phyloP scores from a whole-genome alignment of 2,888 invertebrate genomes.

The Leucoptera coffeella region DNA sequence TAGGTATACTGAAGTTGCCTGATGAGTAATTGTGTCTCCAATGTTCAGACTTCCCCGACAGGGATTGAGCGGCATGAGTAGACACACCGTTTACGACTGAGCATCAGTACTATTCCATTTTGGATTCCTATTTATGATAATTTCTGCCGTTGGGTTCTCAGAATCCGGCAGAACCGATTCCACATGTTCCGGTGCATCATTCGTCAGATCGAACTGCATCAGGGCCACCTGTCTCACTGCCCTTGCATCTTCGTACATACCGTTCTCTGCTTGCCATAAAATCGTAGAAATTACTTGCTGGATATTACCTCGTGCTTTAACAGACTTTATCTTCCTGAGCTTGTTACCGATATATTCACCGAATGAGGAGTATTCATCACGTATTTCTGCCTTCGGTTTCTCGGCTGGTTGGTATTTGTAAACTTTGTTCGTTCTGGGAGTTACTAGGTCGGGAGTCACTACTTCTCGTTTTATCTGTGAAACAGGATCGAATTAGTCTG shows the following conservation, averaged over 20 bases:
- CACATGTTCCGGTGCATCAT: slow-evolving; percentile 22
- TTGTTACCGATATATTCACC: slow-evolving; percentile 42
- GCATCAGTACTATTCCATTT: no score
- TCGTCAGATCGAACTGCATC: slow-evolving; percentile 2
- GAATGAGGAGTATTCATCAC: slow-evolving; percentile 35
- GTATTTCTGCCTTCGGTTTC: no score
- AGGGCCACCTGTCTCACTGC: slow-evolving; percentile 28
- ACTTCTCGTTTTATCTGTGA: slow-evolving; percentile 33
- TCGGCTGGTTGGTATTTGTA: no score
- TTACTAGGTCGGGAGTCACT: slow-evolving; percentile 14
- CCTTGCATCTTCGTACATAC: slow-evolving; percentile 30
- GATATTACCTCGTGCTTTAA: slow-evolving; percentile 27
- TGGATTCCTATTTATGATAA: neutral
- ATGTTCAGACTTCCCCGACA: no score
- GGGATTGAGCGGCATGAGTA: no score
- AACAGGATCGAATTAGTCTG: no score
- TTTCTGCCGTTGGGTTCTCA: neutral
- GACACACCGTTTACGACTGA: no score
- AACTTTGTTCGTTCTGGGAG: no score
- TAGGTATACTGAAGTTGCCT: neutral
- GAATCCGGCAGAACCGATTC: slow-evolving; percentile 11
- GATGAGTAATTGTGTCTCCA: neutral
- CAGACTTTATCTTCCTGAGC: slow-evolving; percentile 24
- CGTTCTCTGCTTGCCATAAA: slow-evolving; percentile 41
- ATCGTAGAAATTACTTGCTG: slow-evolving; percentile 40